phyloP scores from a whole-genome alignment of 2,113 vertebrate genomes.

The Dendropsophus ebraccatus region DNA sequence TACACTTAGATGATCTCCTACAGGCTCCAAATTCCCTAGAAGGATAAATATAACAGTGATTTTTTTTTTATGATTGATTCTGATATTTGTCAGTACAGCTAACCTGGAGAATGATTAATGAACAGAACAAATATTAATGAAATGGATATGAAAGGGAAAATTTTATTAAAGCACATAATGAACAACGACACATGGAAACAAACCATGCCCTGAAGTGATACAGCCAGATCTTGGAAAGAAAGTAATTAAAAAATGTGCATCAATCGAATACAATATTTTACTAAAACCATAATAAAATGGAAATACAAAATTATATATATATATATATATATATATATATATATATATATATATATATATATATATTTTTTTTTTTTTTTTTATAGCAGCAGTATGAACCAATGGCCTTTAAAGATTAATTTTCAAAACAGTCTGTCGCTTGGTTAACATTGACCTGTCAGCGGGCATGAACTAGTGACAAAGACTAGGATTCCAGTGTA shows the following conservation, averaged over 20 bases:
- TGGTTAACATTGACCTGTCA: too few species aligned
- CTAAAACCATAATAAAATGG: neutral
- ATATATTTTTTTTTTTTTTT: too few species aligned
- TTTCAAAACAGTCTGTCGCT: too few species aligned
- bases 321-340: too few species aligned
- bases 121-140: constrained; percentile 1
- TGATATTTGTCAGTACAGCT: neutral
- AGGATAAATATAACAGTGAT: neutral
- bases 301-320: neutral
- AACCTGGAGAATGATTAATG: neutral
- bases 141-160: constrained; percentile 14
- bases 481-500: too few species aligned
- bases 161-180: constrained; percentile 7
- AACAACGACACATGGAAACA: constrained; percentile 10
- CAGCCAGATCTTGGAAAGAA: neutral
- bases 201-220: constrained; percentile 1
- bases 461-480: too few species aligned
- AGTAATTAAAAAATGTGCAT: constrained; percentile 13
- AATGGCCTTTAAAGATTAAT: too few species aligned
- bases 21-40: too few species aligned
- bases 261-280: neutral
- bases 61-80: neutral
- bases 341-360: too few species aligned
- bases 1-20: neutral
- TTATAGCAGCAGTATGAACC: too few species aligned